Base-by-base conservation (phyloP, 2,797 vertebrate species). In the Mormyrops attenuatus region DNA sequence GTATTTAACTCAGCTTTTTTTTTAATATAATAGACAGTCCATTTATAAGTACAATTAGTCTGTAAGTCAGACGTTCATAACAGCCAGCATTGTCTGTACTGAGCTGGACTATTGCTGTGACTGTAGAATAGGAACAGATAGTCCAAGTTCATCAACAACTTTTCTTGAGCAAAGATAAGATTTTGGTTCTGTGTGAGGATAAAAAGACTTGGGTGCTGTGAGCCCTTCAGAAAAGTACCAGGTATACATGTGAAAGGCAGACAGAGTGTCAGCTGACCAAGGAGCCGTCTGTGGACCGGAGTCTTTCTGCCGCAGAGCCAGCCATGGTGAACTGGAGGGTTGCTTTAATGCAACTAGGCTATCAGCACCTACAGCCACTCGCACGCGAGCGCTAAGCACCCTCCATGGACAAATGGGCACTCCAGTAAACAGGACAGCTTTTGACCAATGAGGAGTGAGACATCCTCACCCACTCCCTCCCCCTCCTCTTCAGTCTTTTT, bases 311-410 rank as follows among this genome's bases (percentile, higher is more conserved):
- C 52, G 22, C 44, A 30, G 30, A 38, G 52, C 53, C 20, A 60
- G 30, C 26, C 13, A 11, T 30, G 13, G 30, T 41, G 17, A 34
- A 20, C 30, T 41, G 53, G 17, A 57, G 86, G 17, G 86, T 34
- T n/a, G 6, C 15, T 87, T 60, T 87, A 41, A 57, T 87, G 86
- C 52, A 57, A n/a, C 53, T 85, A 22, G 49, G 82, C 22, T 85
- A 49, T 50, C 82, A 57, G 86, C 34, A 87, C 85, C 52, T 87
- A 87, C 50, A 57, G 49, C 85, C 85, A 87, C 52, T 87, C 52
- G 9, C 7, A 60, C 20, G 15, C 3, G 49, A n/a, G 53, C 34
- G 17, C 34, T 52, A 60, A 87, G 52, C 86, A 55, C 86, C 53
- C 86, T 87, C 53, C 53, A 57, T 11, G 53, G 49, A 57, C 50